Conservation (phyloP, 2,113 vertebrate genomes). For the Tamias sibiricus region DNA sequence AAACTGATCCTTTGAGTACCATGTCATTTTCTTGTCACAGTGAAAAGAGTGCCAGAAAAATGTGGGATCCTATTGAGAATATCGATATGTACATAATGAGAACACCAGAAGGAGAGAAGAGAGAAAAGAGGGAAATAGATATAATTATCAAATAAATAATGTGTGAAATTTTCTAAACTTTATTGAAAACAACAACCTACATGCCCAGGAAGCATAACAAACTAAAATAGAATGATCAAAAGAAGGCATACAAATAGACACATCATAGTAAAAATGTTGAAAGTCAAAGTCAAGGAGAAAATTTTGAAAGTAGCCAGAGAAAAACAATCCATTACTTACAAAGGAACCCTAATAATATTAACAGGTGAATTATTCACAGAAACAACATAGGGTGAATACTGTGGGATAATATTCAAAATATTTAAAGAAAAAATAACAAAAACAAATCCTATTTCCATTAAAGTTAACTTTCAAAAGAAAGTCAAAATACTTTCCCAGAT, state of each 20-base stretch:
- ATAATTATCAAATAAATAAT: background rate
- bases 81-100: background rate
- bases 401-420: background rate
- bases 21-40: background rate
- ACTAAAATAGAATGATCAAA: background rate
- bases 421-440: too few species aligned
- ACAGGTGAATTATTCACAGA: background rate
- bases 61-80: background rate
- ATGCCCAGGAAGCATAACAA: background rate
- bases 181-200: background rate
- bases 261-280: background rate
- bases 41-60: background rate
- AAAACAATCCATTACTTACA: background rate
- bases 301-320: background rate
- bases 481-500: background rate
- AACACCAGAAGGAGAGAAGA: background rate
- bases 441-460: background rate
- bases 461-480: background rate
- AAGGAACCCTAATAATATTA: background rate
- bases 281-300: background rate
- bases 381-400: background rate
- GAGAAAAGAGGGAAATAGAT: too few species aligned
- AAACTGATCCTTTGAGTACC: background rate
- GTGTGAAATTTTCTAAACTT: background rate
- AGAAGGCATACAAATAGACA: background rate